These are phyloP conservation scores for Barnardius zonarius DNA, from an alignment of 2,113 vertebrate species.

Conservation along the genomic window DNA sequence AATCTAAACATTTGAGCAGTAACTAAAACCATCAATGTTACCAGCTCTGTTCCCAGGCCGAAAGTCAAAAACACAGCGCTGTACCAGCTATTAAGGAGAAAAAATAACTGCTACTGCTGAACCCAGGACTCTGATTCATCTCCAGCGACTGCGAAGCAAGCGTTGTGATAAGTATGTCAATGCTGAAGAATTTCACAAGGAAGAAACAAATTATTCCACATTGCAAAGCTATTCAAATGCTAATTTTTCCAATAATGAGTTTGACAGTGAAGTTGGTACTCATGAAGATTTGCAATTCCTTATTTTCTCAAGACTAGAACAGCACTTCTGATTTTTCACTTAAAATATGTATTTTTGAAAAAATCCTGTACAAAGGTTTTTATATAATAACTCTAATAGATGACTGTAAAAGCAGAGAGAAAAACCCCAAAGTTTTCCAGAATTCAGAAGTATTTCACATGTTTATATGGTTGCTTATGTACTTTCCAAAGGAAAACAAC, in stretches of 20 bases:
- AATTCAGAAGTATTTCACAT: background rate
- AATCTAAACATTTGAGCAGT: too few relatives aligned
- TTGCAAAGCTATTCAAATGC: constrained; percentile 1
- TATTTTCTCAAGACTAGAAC: background rate
- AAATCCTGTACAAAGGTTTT: background rate
- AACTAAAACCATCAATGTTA: too few relatives aligned
- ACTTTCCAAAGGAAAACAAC: background rate
- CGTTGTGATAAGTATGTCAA: background rate
- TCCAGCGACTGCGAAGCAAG: background rate
- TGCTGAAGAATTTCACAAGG: background rate
- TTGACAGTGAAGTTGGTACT: background rate
- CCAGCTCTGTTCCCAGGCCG: too few relatives aligned
- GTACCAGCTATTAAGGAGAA: too few relatives aligned
- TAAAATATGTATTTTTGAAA: background rate
- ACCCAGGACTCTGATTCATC: background rate
- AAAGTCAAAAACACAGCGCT: too few relatives aligned
- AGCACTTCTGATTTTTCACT: background rate
- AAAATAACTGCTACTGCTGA: too few relatives aligned
- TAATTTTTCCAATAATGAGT: background rate
- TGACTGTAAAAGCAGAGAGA: background rate
- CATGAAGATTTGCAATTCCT: background rate
- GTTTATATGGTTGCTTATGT: background rate
- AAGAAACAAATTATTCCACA: constrained; percentile 26
- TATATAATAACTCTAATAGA: background rate
- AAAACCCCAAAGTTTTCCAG: background rate